These are phyloP conservation scores for Phragmatobia fuliginosa DNA, from an alignment of 2,888 invertebrate species.

Conservation along the genomic window DNA sequence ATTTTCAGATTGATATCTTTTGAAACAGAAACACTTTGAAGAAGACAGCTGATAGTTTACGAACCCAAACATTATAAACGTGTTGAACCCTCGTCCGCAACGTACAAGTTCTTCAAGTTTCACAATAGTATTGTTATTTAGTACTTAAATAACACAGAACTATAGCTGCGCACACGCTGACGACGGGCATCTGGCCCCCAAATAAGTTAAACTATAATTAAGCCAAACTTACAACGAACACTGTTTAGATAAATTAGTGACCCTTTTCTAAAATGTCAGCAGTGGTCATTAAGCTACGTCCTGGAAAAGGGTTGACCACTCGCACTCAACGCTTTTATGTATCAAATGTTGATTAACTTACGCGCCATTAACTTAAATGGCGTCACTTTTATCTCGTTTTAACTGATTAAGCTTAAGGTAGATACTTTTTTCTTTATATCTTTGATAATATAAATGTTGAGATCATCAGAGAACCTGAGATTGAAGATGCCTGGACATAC, in stretches of 20 bases:
- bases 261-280: slow-evolving; percentile 84
- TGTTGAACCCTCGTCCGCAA: slow-evolving; percentile 21
- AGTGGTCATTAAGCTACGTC: slow-evolving; percentile 71
- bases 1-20: not conserved
- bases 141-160: slow-evolving; percentile 53
- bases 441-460: too few species aligned
- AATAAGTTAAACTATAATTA: slow-evolving; percentile 85
- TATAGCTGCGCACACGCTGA: slow-evolving; percentile 52
- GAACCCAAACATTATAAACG: slow-evolving; percentile 14
- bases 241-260: slow-evolving; percentile 83
- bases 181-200: slow-evolving; percentile 69
- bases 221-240: slow-evolving; percentile 53
- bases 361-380: slow-evolving; percentile 44
- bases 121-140: slow-evolving; percentile 50
- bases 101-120: slow-evolving; percentile 28
- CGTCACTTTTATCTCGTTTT: slow-evolving; percentile 42
- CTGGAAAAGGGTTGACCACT: slow-evolving; percentile 75
- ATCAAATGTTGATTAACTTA: slow-evolving; percentile 66
- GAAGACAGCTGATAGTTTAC: not conserved
- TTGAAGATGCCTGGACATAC: too few species aligned
- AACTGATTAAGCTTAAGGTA: slow-evolving; percentile 30
- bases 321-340: slow-evolving; percentile 61
- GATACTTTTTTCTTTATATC: slow-evolving; percentile 8
- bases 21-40: not conserved
- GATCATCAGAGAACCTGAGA: too few species aligned